phyloP scores from a whole-genome alignment of 1,140 invertebrate genomes.

The Cyclargus thomasi region DNA sequence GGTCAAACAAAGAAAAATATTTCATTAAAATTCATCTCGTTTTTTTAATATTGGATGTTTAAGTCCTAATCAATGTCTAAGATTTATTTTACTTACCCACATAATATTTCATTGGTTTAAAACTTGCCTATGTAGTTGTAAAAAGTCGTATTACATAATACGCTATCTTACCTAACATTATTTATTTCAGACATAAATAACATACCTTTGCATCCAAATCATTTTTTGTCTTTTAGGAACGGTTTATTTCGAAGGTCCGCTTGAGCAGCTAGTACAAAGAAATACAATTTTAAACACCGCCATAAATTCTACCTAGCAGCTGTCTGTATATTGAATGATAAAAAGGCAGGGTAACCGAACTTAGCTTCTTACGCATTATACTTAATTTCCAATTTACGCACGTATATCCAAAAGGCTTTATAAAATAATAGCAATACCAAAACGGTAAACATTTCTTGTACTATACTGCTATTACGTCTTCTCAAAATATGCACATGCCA shows the following conservation, averaged over 20 bases:
- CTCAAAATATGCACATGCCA: not conserved
- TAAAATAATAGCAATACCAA: no score
- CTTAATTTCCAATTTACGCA: no score
- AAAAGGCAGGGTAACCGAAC: no score
- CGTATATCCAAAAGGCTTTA: no score
- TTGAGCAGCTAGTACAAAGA: slow-evolving; percentile 40
- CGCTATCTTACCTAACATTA: no score
- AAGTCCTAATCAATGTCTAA: not conserved
- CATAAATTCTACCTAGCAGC: no score
- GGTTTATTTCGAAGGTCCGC: slow-evolving; percentile 28
- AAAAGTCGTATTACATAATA: not conserved
- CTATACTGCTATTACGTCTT: not conserved
- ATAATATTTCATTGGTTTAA: not conserved
- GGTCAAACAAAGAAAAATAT: not conserved
- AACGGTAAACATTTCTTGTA: no score
- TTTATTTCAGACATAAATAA: slow-evolving; percentile 18
- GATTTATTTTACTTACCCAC: not conserved
- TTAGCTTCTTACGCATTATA: no score
- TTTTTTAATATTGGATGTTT: no score
- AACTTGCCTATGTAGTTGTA: no score
- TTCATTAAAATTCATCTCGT: no score
- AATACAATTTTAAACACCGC: slow-evolving; percentile 14
- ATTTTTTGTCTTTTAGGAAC: slow-evolving; percentile 36
- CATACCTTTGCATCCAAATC: slow-evolving; percentile 47
- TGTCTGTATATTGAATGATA: no score